Evolutionary conservation across 2,888 invertebrate species (phyloP), one percentile per base, ranked within the genome.

Genomic region (Scaptomyza cyrtandrae): DNA sequence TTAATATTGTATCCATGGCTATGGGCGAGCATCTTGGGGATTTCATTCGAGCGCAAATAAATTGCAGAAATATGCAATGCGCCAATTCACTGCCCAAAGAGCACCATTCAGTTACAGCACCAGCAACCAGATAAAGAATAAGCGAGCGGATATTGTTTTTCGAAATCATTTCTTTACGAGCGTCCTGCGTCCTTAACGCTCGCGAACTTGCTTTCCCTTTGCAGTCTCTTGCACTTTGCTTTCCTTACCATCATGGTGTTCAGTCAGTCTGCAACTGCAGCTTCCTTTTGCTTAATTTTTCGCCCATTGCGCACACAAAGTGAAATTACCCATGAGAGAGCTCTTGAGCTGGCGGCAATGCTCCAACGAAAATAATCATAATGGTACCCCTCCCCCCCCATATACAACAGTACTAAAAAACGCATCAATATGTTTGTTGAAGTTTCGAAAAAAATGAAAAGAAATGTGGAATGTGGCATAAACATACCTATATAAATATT

Each of bases 271-370:
- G 41, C 41, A 41, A 46, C 54, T 64, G 73, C 62, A 62, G 50
- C 63, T 69, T 68, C 53, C 59, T 68, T 62, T 66, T 66, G 68
- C 71, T 77, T 79, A 70, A 79, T 79, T 77, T 82, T 74, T 82
- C 86, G 80, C 80, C 86, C 83, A 75, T 82, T 82, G 82, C 79
- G 77, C 77, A 75, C 83, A 85, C 75, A 79, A 82, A 82, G 86
- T 74, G 80, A 79, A 85, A 85, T 82, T 85, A 72, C 74, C 82
- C 82, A 77, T 82, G 80, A 82, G 80, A 82, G 86, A 74, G 66
- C 67, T 62, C 71, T 65, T 52, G 14, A 75, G 72, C 44, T 52
- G 62, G 43, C 49, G 65, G 24, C 54, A 56, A 39, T 62, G 53
- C 53, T 45, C 29, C 16, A 33, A 48, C 14, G 59, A 29, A 41